Percentiles rank a stretch among this genome's conserved stretches.
Conservation (phyloP, 2,113 vertebrate genomes). For the Pelodiscus sinensis region DNA sequence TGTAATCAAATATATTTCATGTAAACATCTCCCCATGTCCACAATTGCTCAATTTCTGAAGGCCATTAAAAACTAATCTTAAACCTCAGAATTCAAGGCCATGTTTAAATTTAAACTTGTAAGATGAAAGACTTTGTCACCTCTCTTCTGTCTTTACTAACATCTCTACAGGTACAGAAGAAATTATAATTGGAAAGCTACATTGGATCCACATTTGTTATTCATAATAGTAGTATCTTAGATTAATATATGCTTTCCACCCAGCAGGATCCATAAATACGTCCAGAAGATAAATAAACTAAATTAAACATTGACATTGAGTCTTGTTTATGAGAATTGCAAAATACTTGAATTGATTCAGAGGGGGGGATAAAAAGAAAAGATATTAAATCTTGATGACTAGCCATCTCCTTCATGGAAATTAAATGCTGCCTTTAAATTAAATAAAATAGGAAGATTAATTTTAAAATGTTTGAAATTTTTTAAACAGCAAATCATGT, state of each 20-base stretch:
- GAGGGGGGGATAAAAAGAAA: slow-evolving; percentile 12
- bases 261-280: slow-evolving; percentile 41
- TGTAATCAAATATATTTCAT: background rate
- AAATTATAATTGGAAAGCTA: slow-evolving; percentile 21
- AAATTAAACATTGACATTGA: slow-evolving; percentile 50
- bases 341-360: slow-evolving; percentile 62
- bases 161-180: background rate
- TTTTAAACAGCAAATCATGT: slow-evolving; percentile 21
- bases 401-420: slow-evolving; percentile 25
- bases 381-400: slow-evolving; percentile 39
- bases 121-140: background rate
- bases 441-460: slow-evolving; percentile 17
- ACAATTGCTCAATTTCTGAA: background rate
- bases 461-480: slow-evolving; percentile 25
- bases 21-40: background rate
- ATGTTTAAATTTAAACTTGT: background rate
- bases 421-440: slow-evolving; percentile 44
- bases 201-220: background rate
- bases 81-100: background rate
- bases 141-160: background rate
- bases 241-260: slow-evolving; percentile 40
- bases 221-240: slow-evolving; percentile 5
- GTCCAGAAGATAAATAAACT: slow-evolving; percentile 53
- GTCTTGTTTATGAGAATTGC: slow-evolving; percentile 62
- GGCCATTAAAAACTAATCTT: background rate